A percentile compares a stretch with the other conserved stretches of the same genome.
Conservation (phyloP, 2,888 invertebrate species). For the Rotaria sp. region DNA sequence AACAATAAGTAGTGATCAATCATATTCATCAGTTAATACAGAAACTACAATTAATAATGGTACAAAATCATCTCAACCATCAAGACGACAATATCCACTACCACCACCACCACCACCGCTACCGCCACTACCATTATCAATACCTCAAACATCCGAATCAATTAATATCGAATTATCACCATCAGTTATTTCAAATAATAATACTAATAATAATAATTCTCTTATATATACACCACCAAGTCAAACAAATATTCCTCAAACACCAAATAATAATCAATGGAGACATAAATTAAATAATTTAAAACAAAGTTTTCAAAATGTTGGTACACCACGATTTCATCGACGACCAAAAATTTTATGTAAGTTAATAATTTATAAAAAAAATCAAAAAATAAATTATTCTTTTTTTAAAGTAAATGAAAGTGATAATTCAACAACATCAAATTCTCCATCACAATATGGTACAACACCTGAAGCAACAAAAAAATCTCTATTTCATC, state of each 20-base stretch:
- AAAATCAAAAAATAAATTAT: neutral
- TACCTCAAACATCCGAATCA: conserved; percentile 19
- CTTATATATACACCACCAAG: neutral
- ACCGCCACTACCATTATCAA: neutral
- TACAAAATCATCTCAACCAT: neutral
- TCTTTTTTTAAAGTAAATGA: conserved; percentile 5
- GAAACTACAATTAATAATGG: neutral
- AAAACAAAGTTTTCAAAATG: conserved; percentile 75
- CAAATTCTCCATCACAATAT: neutral
- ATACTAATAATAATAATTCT: neutral
- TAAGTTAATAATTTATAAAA: neutral
- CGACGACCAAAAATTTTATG: conserved; percentile 60
- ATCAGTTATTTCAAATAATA: neutral
- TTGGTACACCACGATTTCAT: conserved; percentile 91
- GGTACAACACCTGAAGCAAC: conserved; percentile 57
- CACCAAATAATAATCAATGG: conserved; percentile 64
- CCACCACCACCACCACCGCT: conserved; percentile 20
- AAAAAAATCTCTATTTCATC: conserved; percentile 97
- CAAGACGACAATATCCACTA: conserved; percentile 25
- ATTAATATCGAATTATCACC: conserved; percentile 20
- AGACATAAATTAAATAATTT: conserved; percentile 82
- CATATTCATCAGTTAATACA: neutral
- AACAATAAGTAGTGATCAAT: neutral
- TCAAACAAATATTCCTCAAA: neutral
- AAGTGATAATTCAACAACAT: conserved; percentile 19